Evolutionary conservation across 2,797 vertebrate genomes (phyloP), one percentile per base, ranked within the genome.

Genomic region (Mionectes olivaceus): DNA sequence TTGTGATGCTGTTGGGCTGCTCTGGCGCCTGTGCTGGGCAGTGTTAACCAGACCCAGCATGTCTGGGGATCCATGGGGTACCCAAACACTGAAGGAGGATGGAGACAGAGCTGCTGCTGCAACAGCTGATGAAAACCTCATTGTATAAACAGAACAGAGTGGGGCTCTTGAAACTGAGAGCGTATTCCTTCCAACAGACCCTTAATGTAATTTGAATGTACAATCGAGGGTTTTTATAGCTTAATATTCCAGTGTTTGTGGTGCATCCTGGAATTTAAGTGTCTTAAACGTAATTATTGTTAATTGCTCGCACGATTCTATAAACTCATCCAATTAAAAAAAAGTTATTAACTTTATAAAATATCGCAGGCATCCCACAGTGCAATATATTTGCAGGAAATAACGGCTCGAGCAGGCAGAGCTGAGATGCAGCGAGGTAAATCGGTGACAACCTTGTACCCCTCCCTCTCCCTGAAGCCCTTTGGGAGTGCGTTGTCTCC

Each of bases 281-380:
- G 95, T 97, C 97, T 98, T 98, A 96, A 97, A 96, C 77, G 56
- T 98, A 98, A 98, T 98, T 98, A 98, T 97, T 98, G 97, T 97
- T 98, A 98, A 98, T 98, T 98, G 97, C 96, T 83, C 86, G 37
- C 95, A 96, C 95, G 96, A 97, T 97, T 98, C 97, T 97, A 96
- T 97, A 97, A 98, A 98, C 96, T 98, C 97, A 98, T 98, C 97
- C 97, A 98, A 98, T 98, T 98, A 98, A 97, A 97, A 97, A 97
- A 98, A 98, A 98, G 98, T 98, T 98, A 98, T 98, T 98, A 98
- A 98, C 97, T 98, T 98, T 97, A 98, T 97, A 97, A 98, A 98
- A 97, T 96, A 98, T 97, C 49, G 1, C 96, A 95, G 98, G 97
- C 97, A 73, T 98, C 98, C 97, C 97, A 97, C 97, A 79, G 97